Percentiles rank a stretch among this genome's conserved stretches.
These are phyloP conservation scores for Drosophila ogumai DNA, from an alignment of 1,140 invertebrate species.

Conservation along the genomic window DNA sequence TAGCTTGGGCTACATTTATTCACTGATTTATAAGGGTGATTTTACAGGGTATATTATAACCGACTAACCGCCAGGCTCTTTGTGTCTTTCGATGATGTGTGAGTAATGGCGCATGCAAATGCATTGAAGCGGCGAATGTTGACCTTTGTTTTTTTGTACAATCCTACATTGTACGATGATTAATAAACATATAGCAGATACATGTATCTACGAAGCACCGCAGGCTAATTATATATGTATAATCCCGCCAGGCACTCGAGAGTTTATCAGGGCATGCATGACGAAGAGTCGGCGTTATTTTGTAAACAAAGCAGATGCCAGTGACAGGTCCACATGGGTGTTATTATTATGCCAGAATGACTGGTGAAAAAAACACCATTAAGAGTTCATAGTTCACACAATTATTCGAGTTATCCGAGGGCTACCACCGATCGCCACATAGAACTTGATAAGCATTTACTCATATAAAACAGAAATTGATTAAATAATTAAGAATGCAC, in stretches of 20 bases:
- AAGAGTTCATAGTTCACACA: constrained; percentile 1
- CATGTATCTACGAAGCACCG: constrained; percentile 1
- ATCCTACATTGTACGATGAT: constrained; percentile 9
- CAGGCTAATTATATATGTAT: constrained; percentile 16
- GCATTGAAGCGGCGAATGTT: constrained; percentile 55
- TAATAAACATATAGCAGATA: constrained; percentile 11
- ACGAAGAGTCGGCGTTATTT: constrained; percentile 5
- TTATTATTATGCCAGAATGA: constrained; percentile 5
- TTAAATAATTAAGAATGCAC: constrained; percentile 16
- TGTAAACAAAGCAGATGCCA: constrained; percentile 16
- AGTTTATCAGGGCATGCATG: constrained; percentile 15
- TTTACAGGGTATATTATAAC: constrained; percentile 20
- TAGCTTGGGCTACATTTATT: neutral
- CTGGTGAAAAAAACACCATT: neutral
- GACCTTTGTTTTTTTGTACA: constrained; percentile 54
- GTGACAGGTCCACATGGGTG: neutral
- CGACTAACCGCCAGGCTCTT: constrained; percentile 11
- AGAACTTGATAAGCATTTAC: constrained; percentile 13
- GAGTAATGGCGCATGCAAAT: constrained; percentile 68
- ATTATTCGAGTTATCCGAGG: neutral
- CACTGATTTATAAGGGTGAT: too few species aligned
- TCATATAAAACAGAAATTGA: constrained; percentile 30
- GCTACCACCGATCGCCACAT: neutral
- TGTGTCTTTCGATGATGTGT: constrained; percentile 32
- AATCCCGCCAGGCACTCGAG: neutral